Evolutionary conservation across 2,113 vertebrate genomes (phyloP), one percentile per base, ranked within the genome.

Genomic region (Toxotes chatareus): DNA sequence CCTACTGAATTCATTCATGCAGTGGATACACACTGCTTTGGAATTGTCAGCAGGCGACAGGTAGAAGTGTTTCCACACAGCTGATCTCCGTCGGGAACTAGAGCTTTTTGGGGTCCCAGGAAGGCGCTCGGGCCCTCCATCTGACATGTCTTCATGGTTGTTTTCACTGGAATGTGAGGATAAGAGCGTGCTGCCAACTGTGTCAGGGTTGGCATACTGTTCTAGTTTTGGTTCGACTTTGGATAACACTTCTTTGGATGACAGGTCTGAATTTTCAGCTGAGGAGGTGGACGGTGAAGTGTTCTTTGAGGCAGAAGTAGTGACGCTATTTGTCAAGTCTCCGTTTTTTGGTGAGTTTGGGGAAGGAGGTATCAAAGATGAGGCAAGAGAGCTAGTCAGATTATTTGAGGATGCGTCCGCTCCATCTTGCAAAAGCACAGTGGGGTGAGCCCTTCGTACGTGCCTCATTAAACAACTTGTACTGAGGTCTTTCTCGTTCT

Each of bases 61-160:
- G 92, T 98, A 99, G 84, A 99, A 99, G 88, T 99, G 98, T 91
- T 99, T 99, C 98, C 98, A 99, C 38, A 99, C 98, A 19, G 97
- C 98, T 0, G 98, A 99, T 73, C 98, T 93, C 80, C 98, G 94
- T 31, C 98, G 95, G 38, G 98, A 99, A 84, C 96, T 98, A 0
- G 97, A 87, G 71, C 92, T 95, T 95, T 96, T 97, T 23, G 96
- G 96, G 72, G 96, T 95, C 13, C 95, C 93, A 8, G 94, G 87
- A 86, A 80, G 90, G 73, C 93, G 94, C 73, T 98, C 98, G 0
- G 89, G 80, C 69, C 90, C 86, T 11, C 89, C 91, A 19, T 97
- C 98, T 23, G 90, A 87, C 14, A 89, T 34, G 5, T 98, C 97
- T 3, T 98, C 96, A 0, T 90, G 90, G 36, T 94, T 95, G 87